These are phyloP conservation scores for Megamerina dolium DNA, from an alignment of 2,888 invertebrate species.

Conservation along the genomic window DNA sequence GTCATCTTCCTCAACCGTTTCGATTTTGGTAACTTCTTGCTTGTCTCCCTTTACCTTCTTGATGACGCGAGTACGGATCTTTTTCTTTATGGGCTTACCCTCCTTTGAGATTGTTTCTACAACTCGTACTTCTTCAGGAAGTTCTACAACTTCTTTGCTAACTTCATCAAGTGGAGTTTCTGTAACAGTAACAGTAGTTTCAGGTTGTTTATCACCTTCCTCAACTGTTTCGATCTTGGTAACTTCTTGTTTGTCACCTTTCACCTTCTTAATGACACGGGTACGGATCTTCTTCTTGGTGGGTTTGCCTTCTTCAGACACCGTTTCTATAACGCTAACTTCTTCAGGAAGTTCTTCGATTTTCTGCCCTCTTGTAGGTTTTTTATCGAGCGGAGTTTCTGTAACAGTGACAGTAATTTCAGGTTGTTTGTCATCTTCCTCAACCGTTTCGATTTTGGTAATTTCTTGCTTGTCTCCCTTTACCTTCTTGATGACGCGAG, in stretches of 20 bases:
- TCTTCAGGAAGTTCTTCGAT: conserved; percentile 19
- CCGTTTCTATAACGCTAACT: conserved; percentile 28
- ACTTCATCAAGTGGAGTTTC: conserved; percentile 23
- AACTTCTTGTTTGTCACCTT: conserved; percentile 43
- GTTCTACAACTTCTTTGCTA: conserved; percentile 19
- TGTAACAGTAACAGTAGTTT: conserved; percentile 33
- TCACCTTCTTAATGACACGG: conserved; percentile 44
- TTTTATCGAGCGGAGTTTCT: conserved; percentile 3
- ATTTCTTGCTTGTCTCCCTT: too few species aligned
- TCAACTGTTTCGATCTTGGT: conserved; percentile 42
- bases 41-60: conserved; percentile 35
- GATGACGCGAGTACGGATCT: conserved; percentile 39
- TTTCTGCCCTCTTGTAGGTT: conserved; percentile 7
- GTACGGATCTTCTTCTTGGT: conserved; percentile 33
- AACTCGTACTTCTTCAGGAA: conserved; percentile 31
- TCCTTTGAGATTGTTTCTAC: conserved; percentile 29
- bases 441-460: too few species aligned
- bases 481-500: too few species aligned
- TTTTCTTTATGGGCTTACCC: conserved; percentile 33
- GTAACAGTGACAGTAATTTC: conserved; percentile 32
- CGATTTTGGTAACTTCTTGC: conserved; percentile 44
- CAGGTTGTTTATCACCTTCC: conserved; percentile 38
- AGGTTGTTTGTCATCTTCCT: conserved; percentile 12
- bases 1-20: conserved; percentile 45
- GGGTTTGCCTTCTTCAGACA: conserved; percentile 25